Percentiles rank a stretch among this genome's conserved stretches.
phyloP scores from a whole-genome alignment of 1,140 invertebrate species.

The Cyclargus thomasi region DNA sequence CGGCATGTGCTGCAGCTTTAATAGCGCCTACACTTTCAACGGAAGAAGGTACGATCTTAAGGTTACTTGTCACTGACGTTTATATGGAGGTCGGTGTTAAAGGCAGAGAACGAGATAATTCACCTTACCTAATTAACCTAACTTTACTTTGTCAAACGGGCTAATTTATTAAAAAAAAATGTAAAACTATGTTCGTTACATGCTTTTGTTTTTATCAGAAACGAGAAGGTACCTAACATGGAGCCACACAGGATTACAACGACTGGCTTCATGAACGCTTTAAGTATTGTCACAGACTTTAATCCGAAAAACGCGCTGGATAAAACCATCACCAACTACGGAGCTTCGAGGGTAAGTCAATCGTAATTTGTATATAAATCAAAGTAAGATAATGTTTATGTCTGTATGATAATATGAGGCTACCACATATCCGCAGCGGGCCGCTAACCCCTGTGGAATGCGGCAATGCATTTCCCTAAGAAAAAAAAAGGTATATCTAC shows the following conservation, averaged over 20 bases:
- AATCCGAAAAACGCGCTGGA: conserved; percentile 41
- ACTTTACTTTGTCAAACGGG: no score
- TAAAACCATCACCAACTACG: conserved; percentile 39
- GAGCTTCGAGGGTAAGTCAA: conserved; percentile 38
- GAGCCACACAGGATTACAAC: conserved; percentile 22
- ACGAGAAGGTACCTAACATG: conserved; percentile 31
- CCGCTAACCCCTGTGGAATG: no score
- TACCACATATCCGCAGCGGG: no score
- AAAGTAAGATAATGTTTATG: no score
- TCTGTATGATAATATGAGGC: no score
- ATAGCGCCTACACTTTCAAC: conserved; percentile 42
- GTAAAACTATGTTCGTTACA: background rate
- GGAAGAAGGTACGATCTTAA: conserved; percentile 26
- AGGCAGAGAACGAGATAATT: no score
- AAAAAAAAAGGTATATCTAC: no score
- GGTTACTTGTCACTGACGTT: no score
- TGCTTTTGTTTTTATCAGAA: conserved; percentile 31
- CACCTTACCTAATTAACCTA: no score
- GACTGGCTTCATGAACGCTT: conserved; percentile 20
- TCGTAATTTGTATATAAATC: no score
- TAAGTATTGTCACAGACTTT: conserved; percentile 45
- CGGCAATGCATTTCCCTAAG: no score
- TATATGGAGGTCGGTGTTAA: no score
- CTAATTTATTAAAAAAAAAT: background rate
- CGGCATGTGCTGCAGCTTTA: conserved; percentile 56